Percentiles rank a stretch among this genome's conserved stretches.
These are phyloP conservation scores for Dreissena polymorpha DNA, from an alignment of 1,140 invertebrate genomes.

Conservation along the genomic window DNA sequence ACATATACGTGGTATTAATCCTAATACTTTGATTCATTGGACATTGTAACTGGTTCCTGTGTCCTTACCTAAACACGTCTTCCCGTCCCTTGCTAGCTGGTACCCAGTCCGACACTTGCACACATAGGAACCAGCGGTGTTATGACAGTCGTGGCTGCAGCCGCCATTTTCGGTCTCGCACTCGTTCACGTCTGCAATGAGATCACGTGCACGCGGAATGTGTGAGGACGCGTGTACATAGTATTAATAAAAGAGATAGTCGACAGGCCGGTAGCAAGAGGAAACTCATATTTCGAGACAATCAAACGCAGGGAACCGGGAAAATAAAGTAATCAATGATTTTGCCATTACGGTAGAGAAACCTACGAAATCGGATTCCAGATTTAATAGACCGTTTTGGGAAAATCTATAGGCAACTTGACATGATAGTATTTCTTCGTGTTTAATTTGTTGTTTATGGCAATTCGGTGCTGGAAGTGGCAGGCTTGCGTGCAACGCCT, in stretches of 20 bases:
- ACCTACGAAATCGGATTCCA: not conserved
- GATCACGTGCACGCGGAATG: no score
- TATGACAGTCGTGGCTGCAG: slow-evolving; percentile 72
- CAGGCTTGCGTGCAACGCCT: slow-evolving; percentile 28
- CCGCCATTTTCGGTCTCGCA: slow-evolving; percentile 74
- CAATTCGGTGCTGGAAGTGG: not conserved
- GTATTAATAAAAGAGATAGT: slow-evolving; percentile 19
- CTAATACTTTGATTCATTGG: no score
- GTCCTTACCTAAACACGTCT: slow-evolving; percentile 78
- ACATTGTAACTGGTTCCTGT: no score
- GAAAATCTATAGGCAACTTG: slow-evolving; percentile 40
- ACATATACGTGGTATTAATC: no score
- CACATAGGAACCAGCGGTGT: slow-evolving; percentile 77
- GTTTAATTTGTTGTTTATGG: slow-evolving; percentile 47
- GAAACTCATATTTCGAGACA: not conserved
- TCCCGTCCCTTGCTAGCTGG: slow-evolving; percentile 75
- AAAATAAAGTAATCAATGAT: slow-evolving; percentile 35
- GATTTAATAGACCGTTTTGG: slow-evolving; percentile 30
- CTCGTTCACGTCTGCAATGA: slow-evolving; percentile 73
- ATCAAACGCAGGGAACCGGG: not conserved
- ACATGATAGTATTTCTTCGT: slow-evolving; percentile 41
- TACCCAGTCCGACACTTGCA: slow-evolving; percentile 80
- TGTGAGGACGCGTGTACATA: no score
- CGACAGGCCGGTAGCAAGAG: not conserved
- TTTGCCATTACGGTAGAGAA: not conserved